Conservation (phyloP, 2,888 invertebrate genomes). For the Acrobasis repandana region DNA sequence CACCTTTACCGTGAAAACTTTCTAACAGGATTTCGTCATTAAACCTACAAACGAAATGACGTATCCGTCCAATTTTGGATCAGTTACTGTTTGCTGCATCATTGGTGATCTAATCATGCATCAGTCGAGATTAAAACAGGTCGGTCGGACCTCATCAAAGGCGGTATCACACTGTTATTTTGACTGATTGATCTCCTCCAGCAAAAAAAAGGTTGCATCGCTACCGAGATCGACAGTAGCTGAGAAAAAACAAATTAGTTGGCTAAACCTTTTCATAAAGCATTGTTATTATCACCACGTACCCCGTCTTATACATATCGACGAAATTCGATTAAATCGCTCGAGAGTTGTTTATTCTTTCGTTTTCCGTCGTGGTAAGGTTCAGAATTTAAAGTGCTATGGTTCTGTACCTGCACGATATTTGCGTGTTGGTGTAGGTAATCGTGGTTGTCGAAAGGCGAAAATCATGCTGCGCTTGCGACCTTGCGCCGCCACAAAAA, state of each 20-base stretch:
- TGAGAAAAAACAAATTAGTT: constrained; percentile 82
- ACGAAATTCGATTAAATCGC: constrained; percentile 50
- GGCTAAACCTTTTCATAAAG: constrained; percentile 82
- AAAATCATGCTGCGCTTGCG: constrained; percentile 78
- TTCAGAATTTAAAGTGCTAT: constrained; percentile 45
- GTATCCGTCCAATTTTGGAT: constrained; percentile 71
- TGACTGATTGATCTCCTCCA: constrained; percentile 81
- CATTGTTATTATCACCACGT: constrained; percentile 81
- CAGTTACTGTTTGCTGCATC: constrained; percentile 79
- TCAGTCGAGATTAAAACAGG: constrained; percentile 81
- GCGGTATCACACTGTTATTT: constrained; percentile 83
- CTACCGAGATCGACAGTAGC: constrained; percentile 83
- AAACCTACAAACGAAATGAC: constrained; percentile 62
- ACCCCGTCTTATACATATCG: constrained; percentile 62
- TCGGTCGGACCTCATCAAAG: constrained; percentile 79
- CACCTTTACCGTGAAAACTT: constrained; percentile 34
- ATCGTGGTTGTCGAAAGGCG: constrained; percentile 71
- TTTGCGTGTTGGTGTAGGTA: constrained; percentile 43
- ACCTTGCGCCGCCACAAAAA: constrained; percentile 75
- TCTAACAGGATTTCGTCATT: constrained; percentile 48
- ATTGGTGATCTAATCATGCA: constrained; percentile 81
- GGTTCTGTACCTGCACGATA: constrained; percentile 36
- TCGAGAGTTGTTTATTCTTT: constrained; percentile 44
- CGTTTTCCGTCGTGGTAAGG: constrained; percentile 48
- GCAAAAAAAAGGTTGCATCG: constrained; percentile 78